Conservation (phyloP, 1,140 invertebrate genomes). For the Zaprionus lachaisei region DNA sequence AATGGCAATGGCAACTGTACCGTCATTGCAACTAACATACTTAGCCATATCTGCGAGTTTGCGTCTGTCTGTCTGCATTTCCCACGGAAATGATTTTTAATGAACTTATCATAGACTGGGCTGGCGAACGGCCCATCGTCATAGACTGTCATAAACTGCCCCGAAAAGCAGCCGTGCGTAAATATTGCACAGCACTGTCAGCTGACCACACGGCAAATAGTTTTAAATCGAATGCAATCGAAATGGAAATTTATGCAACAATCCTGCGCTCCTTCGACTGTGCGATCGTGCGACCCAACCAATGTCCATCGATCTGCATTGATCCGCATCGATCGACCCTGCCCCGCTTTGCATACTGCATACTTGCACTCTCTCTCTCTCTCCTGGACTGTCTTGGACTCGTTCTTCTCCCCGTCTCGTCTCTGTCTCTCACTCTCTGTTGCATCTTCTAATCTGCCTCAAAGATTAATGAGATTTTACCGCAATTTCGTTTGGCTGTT, state of each 20-base stretch:
- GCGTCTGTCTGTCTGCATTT: conserved; percentile 24
- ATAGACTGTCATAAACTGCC: conserved; percentile 41
- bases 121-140: neutral
- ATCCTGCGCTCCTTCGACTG: conserved; percentile 32
- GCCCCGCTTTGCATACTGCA: conserved; percentile 60
- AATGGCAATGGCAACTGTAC: conserved; percentile 4
- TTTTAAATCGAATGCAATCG: conserved; percentile 53
- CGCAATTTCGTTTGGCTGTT: conserved; percentile 56
- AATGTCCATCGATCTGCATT: conserved; percentile 9
- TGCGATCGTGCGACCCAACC: conserved; percentile 40
- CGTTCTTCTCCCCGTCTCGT: neutral
- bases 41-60: neutral
- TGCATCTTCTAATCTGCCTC: conserved; percentile 57
- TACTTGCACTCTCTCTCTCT: neutral
- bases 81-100: conserved; percentile 74
- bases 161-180: conserved; percentile 61
- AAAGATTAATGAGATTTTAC: conserved; percentile 77
- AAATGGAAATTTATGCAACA: conserved; percentile 66
- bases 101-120: conserved; percentile 73
- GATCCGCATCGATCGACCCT: conserved; percentile 51
- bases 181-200: conserved; percentile 41
- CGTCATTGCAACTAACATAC: neutral
- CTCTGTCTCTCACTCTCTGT: neutral
- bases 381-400: neutral
- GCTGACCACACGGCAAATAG: conserved; percentile 64